Evolutionary conservation across 2,888 invertebrate genomes (phyloP).

Genomic region (Oligia latruncula): DNA sequence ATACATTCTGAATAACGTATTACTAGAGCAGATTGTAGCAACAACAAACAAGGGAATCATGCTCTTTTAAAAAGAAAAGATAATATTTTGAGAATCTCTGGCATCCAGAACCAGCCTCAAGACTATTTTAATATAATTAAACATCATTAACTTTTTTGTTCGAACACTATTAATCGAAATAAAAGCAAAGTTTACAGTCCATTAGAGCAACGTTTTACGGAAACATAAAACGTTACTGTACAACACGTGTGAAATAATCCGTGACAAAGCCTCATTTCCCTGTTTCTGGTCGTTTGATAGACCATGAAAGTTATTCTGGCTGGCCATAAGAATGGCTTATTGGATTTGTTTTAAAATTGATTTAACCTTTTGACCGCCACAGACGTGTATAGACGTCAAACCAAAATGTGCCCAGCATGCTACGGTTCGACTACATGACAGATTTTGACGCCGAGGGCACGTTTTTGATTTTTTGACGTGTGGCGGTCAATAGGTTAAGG

Average conservation of each 20-base stretch:
- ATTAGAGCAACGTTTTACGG: conserved; percentile 39
- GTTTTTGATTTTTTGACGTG: too few relatives aligned
- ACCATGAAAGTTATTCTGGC: conserved; percentile 42
- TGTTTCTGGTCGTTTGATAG: conserved; percentile 38
- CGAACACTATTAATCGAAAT: conserved; percentile 40
- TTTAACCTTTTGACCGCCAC: too few relatives aligned
- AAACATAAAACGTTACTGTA: conserved; percentile 52
- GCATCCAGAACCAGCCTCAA: neutral
- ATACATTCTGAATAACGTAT: neutral
- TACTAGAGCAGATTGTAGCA: neutral
- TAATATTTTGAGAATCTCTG: neutral
- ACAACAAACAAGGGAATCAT: too few relatives aligned
- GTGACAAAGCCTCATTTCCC: conserved; percentile 11
- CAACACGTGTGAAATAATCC: conserved; percentile 31
- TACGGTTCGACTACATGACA: too few relatives aligned
- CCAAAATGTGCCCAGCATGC: too few relatives aligned
- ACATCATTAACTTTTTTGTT: conserved; percentile 22
- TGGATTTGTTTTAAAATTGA: conserved; percentile 18
- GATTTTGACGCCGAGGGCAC: too few relatives aligned
- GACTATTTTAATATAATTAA: conserved; percentile 21
- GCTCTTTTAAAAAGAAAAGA: too few relatives aligned
- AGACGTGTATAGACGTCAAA: too few relatives aligned
- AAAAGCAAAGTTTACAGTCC: conserved; percentile 43
- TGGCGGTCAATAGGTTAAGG: too few relatives aligned
- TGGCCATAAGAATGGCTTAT: neutral